Percentiles rank a stretch among this genome's conserved stretches.
Conservation (phyloP, 1,140 invertebrate genomes). For the Bilobella aurantiaca region DNA sequence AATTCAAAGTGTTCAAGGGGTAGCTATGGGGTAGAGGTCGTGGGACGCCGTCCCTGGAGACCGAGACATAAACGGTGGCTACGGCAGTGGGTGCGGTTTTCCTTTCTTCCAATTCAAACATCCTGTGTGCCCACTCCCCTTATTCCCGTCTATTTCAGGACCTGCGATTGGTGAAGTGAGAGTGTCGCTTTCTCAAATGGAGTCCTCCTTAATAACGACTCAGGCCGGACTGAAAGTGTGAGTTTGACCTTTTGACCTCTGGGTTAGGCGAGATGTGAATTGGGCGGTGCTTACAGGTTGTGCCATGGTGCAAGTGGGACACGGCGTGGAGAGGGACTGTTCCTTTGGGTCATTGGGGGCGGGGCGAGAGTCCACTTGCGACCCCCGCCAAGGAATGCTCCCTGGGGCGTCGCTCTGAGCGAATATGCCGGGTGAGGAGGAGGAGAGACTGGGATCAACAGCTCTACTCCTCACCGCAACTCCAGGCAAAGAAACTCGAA, state of each 20-base stretch:
- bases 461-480: slow-evolving; percentile 22
- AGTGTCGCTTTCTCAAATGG: too few relatives aligned
- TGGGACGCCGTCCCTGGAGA: too few relatives aligned
- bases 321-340: background rate
- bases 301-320: background rate
- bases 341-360: background rate
- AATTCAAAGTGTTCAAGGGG: background rate
- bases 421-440: slow-evolving; percentile 36
- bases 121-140: too few relatives aligned
- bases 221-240: background rate
- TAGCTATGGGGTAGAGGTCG: background rate
- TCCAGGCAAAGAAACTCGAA: slow-evolving; percentile 8
- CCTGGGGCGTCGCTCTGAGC: slow-evolving; percentile 3
- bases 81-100: slow-evolving; percentile 23
- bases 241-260: background rate
- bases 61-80: background rate
- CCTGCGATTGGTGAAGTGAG: too few relatives aligned
- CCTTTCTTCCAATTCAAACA: background rate
- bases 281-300: background rate
- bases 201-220: too few relatives aligned
- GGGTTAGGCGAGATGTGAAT: background rate
- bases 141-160: background rate
- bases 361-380: background rate
- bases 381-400: slow-evolving; percentile 1
- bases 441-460: slow-evolving; percentile 34